These are phyloP conservation scores for Heliconius ethilla DNA, from an alignment of 2,888 invertebrate genomes.

Conservation along the genomic window DNA sequence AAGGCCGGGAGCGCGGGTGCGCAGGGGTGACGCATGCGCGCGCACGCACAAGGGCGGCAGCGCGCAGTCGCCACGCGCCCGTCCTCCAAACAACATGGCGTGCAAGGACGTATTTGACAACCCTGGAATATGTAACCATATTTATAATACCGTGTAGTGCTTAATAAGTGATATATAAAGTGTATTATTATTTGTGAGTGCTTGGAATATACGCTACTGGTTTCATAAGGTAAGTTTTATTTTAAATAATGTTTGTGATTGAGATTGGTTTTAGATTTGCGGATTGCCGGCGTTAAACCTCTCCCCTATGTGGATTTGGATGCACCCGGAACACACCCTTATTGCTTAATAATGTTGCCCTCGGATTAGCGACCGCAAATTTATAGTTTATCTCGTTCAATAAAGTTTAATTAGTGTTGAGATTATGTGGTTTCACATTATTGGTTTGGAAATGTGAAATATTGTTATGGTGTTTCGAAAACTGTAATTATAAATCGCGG, in stretches of 20 bases:
- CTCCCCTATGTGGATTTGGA: conserved; percentile 21
- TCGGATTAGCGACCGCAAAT: conserved; percentile 20
- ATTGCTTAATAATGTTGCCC: conserved; percentile 26
- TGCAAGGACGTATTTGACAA: conserved; percentile 72
- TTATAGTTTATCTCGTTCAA: not conserved
- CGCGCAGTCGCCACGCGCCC: conserved; percentile 80
- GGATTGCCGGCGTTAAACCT: conserved; percentile 22
- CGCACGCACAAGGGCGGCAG: conserved; percentile 59
- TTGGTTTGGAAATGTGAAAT: not conserved
- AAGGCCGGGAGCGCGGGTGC: conserved; percentile 54
- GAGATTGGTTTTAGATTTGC: conserved; percentile 5
- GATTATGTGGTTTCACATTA: not conserved
- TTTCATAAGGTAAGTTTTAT: conserved; percentile 63
- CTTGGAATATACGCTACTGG: conserved; percentile 62
- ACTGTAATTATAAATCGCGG: too few species aligned
- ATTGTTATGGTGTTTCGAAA: not conserved
- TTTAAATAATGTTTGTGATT: conserved; percentile 18
- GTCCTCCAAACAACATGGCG: conserved; percentile 76
- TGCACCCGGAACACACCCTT: conserved; percentile 30
- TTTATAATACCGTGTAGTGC: conserved; percentile 49
- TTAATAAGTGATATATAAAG: conserved; percentile 55
- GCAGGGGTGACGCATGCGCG: conserved; percentile 71
- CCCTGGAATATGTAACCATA: conserved; percentile 60
- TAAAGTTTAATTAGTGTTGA: conserved; percentile 18
- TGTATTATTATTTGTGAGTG: conserved; percentile 56